Conservation (phyloP, 2,113 vertebrate species). For the Columba janthina region DNA sequence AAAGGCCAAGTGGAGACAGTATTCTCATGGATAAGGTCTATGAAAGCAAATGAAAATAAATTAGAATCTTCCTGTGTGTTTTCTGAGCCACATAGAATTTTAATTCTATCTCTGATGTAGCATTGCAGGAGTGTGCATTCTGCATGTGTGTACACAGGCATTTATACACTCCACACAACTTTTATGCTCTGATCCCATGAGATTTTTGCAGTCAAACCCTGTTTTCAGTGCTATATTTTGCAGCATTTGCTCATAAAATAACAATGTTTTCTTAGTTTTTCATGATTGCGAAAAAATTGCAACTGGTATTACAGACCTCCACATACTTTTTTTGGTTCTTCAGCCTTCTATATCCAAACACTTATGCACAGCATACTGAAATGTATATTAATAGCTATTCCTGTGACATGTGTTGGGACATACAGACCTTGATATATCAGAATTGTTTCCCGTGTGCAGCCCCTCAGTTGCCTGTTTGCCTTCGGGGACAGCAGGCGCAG, state of each 20-base stretch:
- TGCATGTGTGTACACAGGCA: background rate
- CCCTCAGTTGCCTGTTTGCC: background rate
- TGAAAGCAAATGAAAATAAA: slow-evolving; percentile 16
- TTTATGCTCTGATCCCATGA: background rate
- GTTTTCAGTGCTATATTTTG: background rate
- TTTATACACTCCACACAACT: background rate
- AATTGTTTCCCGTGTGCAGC: background rate
- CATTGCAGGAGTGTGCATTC: background rate
- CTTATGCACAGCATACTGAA: background rate
- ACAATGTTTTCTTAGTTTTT: background rate
- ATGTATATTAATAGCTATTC: background rate
- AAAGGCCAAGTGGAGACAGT: background rate
- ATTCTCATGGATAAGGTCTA: background rate
- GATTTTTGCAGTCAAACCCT: background rate
- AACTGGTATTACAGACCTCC: background rate
- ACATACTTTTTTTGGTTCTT: background rate
- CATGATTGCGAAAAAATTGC: background rate
- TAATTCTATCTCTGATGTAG: background rate
- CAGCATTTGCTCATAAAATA: background rate
- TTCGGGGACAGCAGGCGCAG: background rate
- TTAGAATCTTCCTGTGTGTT: background rate
- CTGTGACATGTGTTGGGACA: background rate
- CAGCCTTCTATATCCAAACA: background rate
- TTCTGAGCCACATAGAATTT: background rate
- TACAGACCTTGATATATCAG: background rate